phyloP scores from a whole-genome alignment of 2,113 vertebrate species.

The Hepsetus odoe region DNA sequence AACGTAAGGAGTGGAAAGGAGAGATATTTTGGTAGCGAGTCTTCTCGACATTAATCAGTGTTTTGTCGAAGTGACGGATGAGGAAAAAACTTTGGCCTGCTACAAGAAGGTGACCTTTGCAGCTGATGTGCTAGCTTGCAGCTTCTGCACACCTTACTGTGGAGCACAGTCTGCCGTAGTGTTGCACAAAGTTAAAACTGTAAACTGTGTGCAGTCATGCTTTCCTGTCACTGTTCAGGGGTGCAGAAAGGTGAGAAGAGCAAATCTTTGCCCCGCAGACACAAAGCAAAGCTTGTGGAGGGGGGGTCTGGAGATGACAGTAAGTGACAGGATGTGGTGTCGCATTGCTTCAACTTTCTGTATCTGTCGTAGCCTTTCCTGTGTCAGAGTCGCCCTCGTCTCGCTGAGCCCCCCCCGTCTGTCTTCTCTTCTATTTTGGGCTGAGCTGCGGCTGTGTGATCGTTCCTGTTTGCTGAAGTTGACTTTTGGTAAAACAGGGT shows the following conservation, averaged over 20 bases:
- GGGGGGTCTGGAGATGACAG: not conserved
- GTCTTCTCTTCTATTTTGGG: not conserved
- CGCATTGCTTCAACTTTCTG: slow-evolving; percentile 10
- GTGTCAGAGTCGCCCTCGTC: not conserved
- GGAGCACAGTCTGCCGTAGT: not conserved
- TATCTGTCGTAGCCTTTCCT: not conserved
- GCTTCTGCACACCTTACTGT: not conserved
- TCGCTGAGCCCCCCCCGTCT: not conserved
- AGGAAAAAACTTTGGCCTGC: too few species aligned
- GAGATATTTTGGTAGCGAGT: too few species aligned
- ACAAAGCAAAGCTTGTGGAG: not conserved
- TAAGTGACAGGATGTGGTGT: not conserved
- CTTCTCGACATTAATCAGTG: too few species aligned
- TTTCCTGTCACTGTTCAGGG: not conserved
- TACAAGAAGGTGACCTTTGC: too few species aligned
- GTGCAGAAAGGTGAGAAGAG: not conserved
- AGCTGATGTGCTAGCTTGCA: too few species aligned
- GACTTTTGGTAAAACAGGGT: not conserved
- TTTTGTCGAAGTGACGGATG: too few species aligned
- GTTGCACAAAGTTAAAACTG: not conserved
- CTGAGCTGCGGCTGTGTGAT: not conserved
- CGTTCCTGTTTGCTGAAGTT: not conserved
- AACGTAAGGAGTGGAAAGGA: too few species aligned
- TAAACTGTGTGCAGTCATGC: not conserved
- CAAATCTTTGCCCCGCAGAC: not conserved